phyloP scores from a whole-genome alignment of 2,888 invertebrate genomes.

The Eilema depressum region DNA sequence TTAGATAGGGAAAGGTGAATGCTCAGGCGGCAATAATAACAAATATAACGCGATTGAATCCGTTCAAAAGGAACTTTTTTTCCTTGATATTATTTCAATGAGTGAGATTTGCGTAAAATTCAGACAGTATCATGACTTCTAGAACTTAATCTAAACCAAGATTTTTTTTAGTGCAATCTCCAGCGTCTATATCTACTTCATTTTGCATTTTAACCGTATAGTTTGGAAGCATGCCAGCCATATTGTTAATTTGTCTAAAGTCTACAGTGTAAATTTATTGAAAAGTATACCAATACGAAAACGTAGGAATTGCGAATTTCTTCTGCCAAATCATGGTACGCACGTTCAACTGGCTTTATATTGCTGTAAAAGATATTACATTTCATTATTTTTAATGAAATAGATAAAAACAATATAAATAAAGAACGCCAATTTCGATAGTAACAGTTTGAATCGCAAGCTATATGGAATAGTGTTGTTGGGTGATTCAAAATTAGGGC shows the following conservation, averaged over 20 bases:
- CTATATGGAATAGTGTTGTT: too few relatives aligned
- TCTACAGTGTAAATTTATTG: neutral
- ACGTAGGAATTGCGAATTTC: neutral
- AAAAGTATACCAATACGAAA: neutral
- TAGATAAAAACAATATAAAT: too few relatives aligned
- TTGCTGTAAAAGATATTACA: conserved; percentile 1
- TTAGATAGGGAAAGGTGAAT: too few relatives aligned
- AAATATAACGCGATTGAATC: too few relatives aligned
- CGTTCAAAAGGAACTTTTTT: too few relatives aligned
- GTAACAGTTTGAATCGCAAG: too few relatives aligned
- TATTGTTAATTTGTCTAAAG: neutral
- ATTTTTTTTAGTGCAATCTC: neutral
- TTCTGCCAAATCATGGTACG: conserved; percentile 1
- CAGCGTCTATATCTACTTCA: neutral
- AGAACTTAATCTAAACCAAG: neutral
- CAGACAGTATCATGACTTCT: neutral
- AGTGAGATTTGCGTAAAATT: too few relatives aligned
- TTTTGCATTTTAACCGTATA: neutral
- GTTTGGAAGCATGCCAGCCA: neutral
- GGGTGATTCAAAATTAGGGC: too few relatives aligned
- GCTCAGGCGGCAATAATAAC: too few relatives aligned
- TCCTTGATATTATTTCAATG: too few relatives aligned
- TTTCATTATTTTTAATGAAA: too few relatives aligned
- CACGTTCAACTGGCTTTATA: neutral
- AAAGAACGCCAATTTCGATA: too few relatives aligned